A percentile compares a stretch with the other conserved stretches of the same genome.
Evolutionary conservation across 2,113 vertebrate species (phyloP).

Genomic region (Helogale parvula): DNA sequence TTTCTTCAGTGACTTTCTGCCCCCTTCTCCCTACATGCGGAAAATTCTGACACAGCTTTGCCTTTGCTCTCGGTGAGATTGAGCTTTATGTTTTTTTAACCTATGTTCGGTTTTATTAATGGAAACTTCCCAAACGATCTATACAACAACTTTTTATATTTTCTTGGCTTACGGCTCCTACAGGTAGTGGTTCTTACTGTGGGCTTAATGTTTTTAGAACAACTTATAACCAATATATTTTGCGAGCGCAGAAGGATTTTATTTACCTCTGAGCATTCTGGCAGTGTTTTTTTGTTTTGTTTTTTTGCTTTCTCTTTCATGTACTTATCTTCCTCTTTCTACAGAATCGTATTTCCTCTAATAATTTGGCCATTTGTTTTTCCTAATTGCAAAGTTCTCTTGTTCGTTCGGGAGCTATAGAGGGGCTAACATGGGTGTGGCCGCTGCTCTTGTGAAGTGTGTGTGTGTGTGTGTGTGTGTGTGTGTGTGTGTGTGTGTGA

Average conservation of each 20-base stretch:
- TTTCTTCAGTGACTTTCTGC: not conserved
- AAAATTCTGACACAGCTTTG: slow-evolving; percentile 63
- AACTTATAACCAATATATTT: slow-evolving; percentile 68
- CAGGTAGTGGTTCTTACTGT: slow-evolving; percentile 52
- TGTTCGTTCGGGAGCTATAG: not conserved
- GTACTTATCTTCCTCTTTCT: slow-evolving; percentile 57
- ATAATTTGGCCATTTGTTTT: slow-evolving; percentile 59
- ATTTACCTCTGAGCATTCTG: slow-evolving; percentile 72
- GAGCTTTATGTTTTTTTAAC: slow-evolving; percentile 66
- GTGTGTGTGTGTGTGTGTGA: too few species aligned
- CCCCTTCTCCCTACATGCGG: slow-evolving; percentile 13
- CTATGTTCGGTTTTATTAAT: slow-evolving; percentile 77
- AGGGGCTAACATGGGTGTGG: not conserved
- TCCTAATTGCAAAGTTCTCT: slow-evolving; percentile 4
- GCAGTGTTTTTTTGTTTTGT: slow-evolving; percentile 16
- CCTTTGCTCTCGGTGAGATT: slow-evolving; percentile 73
- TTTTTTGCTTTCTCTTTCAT: slow-evolving; percentile 45
- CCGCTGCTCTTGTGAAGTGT: not conserved
- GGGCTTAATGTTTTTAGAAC: slow-evolving; percentile 76
- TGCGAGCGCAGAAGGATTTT: slow-evolving; percentile 63
- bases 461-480: too few species aligned
- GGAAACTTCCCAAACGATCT: slow-evolving; percentile 59
- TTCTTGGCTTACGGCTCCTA: slow-evolving; percentile 65
- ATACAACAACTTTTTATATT: slow-evolving; percentile 68
- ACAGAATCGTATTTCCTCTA: slow-evolving; percentile 58